Conservation (phyloP, 2,797 vertebrate species). For the Rhinophrynus dorsalis region DNA sequence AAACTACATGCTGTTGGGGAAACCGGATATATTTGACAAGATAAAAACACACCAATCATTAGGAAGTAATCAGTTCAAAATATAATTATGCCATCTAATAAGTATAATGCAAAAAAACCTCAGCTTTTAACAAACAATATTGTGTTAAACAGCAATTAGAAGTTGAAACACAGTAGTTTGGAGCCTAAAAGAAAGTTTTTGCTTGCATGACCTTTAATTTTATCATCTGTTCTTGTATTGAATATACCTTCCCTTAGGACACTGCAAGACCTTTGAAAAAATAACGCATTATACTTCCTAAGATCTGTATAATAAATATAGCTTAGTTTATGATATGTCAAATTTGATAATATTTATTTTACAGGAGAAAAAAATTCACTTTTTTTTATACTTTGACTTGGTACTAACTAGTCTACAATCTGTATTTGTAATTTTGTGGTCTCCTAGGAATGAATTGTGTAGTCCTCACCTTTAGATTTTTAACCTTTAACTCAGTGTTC, state of each 20-base stretch:
- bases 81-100: conserved; percentile 20
- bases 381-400: too few species aligned
- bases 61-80: conserved; percentile 11
- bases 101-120: conserved; percentile 10
- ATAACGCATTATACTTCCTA: conserved; percentile 17
- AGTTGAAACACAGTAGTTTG: background rate
- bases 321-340: conserved; percentile 18
- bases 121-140: conserved; percentile 6
- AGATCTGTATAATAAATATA: conserved; percentile 34
- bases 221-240: conserved; percentile 32
- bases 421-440: background rate
- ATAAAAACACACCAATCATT: conserved; percentile 26
- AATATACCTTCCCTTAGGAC: conserved; percentile 21
- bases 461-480: background rate
- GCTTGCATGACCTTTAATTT: conserved; percentile 40
- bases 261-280: conserved; percentile 29
- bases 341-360: too few species aligned
- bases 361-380: too few species aligned
- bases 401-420: too few species aligned
- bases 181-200: conserved; percentile 7
- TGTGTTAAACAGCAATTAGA: background rate
- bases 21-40: background rate
- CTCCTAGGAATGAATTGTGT: too few species aligned
- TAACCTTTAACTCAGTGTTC: conserved; percentile 2
- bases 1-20: too few species aligned